phyloP scores from a whole-genome alignment of 2,113 vertebrate genomes.

The Spizaetus ornatus region DNA sequence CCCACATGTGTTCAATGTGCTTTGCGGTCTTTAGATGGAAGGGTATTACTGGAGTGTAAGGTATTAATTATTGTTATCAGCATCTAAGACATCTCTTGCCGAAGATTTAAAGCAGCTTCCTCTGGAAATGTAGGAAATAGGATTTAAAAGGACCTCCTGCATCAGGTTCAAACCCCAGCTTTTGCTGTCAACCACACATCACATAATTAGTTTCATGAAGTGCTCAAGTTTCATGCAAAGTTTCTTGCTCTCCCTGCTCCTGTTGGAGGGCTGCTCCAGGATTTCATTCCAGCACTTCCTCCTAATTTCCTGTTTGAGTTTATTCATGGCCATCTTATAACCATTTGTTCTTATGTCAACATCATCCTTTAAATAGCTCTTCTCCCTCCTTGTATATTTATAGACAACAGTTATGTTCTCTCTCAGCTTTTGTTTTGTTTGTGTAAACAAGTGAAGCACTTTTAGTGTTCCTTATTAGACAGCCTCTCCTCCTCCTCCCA shows the following conservation, averaged over 20 bases:
- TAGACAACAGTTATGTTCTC: background rate
- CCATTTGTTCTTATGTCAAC: conserved; percentile 7
- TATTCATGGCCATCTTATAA: background rate
- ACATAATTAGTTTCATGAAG: conserved; percentile 16
- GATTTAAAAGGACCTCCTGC: conserved; percentile 30
- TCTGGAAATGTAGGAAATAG: conserved; percentile 21
- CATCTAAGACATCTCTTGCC: conserved; percentile 1
- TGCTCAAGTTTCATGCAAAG: background rate
- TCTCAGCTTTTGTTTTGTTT: background rate
- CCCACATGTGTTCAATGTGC: background rate
- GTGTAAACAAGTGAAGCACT: background rate
- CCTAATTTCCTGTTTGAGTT: conserved; percentile 30
- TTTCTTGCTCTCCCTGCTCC: background rate
- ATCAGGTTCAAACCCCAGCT: background rate
- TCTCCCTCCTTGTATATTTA: background rate
- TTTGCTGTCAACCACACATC: conserved; percentile 12
- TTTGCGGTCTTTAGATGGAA: background rate
- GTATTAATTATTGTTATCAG: conserved; percentile 42
- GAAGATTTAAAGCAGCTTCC: conserved; percentile 24
- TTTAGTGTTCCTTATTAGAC: background rate
- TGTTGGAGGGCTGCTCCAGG: background rate
- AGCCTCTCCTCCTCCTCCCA: background rate
- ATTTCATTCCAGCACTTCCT: background rate
- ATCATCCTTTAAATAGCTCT: background rate
- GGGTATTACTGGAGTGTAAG: background rate